These are phyloP conservation scores for Sturnira hondurensis DNA, from an alignment of 2,113 vertebrate species.

Conservation along the genomic window DNA sequence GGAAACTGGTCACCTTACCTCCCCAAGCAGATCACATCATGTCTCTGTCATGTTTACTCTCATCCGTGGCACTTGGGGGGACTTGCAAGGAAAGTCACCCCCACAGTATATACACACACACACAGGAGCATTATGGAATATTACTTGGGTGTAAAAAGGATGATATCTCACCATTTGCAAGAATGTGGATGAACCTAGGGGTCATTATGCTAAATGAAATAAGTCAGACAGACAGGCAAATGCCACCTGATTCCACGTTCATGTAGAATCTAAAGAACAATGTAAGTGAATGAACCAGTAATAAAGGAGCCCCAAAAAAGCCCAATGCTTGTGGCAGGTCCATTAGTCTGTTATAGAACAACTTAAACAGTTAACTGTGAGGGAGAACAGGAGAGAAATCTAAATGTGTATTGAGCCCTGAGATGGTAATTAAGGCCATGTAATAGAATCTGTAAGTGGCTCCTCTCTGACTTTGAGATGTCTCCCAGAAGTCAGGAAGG, in stretches of 20 bases:
- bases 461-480: constrained; percentile 54
- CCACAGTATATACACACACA: neutral
- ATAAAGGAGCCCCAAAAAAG: neutral
- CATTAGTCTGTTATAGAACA: neutral
- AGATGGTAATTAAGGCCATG: constrained; percentile 45
- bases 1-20: too few relatives aligned
- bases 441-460: constrained; percentile 20
- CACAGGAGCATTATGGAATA: neutral
- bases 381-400: neutral
- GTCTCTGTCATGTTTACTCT: too few relatives aligned
- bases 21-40: too few relatives aligned
- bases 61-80: too few relatives aligned
- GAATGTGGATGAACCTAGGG: neutral
- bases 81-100: too few relatives aligned
- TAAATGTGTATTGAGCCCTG: neutral
- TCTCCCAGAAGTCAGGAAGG: constrained; percentile 48
- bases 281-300: neutral
- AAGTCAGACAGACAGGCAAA: neutral
- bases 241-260: neutral
- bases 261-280: neutral
- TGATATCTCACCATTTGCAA: neutral
- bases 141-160: neutral
- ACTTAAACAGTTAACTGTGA: neutral
- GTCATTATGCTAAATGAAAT: neutral
- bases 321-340: neutral